Evolutionary conservation across 1,140 invertebrate genomes (phyloP), one percentile per base, ranked within the genome.

Genomic region (Trachymyrmex septentrionalis): DNA sequence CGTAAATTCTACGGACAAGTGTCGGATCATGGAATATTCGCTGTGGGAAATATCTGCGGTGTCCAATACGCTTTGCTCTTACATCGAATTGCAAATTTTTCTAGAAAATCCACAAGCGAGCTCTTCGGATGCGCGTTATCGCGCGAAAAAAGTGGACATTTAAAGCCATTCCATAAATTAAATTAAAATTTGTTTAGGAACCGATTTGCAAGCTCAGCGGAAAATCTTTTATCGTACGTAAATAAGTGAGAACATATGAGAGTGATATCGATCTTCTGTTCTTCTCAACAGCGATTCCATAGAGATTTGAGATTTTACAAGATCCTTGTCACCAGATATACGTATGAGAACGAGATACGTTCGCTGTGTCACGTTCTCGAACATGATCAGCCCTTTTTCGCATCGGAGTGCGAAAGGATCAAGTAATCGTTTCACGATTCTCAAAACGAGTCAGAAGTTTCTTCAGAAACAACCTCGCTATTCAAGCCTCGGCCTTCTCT

Each of bases 361-460:
- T 59, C 38, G 66, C 27, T 4, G 21, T 1, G 21, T 69, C 24
- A 14, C 3, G 14, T 27, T 44, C 5, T 48, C 55, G 53, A 82
- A n/a, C 24, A 24, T 44, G 19, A 64, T 69, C 77, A 12, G 34
- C 14, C 14, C 16, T 7, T 44, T 72, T 30, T 21, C 19, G 9
- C 9, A 7, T 0, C 21, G 5, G 19, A 5, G 12, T 57, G 2
- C 5, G 14, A 14, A 19, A 57, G 16, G 53, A 81, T 81, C 50
- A 27, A 71, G 21, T 16, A 24, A 59, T 38, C 67, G 55, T 73
- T 24, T 48, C 38, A 0, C n/a, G 24, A 72, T 16, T 73, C 38
- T 48, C 24, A 7, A 61, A 75, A 84, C 9, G 72, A 27, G 14
- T 82, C 55, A 21, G n/a, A 84, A 71, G 55, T 71, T 71, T 81